phyloP scores from a whole-genome alignment of 2,113 vertebrate species.

The Pluvianellus socialis region DNA sequence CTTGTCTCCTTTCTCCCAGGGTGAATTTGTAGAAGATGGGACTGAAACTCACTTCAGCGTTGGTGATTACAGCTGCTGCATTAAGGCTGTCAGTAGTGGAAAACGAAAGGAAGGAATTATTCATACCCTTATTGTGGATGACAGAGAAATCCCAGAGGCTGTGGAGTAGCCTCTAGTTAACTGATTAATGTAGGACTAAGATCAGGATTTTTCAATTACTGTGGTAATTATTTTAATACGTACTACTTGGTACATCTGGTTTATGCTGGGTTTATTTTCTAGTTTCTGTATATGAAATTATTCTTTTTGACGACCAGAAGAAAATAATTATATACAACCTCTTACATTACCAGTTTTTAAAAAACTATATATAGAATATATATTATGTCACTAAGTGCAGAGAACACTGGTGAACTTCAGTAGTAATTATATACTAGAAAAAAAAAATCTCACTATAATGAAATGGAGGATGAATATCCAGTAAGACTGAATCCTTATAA shows the following conservation, averaged over 20 bases:
- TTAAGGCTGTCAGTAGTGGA: conserved; percentile 98
- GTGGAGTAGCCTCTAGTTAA: conserved; percentile 74
- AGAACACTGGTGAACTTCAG: conserved; percentile 16
- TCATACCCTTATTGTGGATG: conserved; percentile 91
- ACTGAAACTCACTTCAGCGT: conserved; percentile 96
- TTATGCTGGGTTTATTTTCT: conserved; percentile 61
- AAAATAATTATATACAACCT: conserved; percentile 23
- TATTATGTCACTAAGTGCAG: conserved; percentile 17
- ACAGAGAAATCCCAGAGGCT: conserved; percentile 86
- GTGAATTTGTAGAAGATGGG: conserved; percentile 98
- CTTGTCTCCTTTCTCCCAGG: conserved; percentile 72
- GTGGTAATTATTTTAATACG: conserved; percentile 58
- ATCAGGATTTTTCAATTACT: conserved; percentile 65
- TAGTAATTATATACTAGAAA: background rate
- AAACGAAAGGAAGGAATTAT: conserved; percentile 93
- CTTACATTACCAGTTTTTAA: conserved; percentile 36
- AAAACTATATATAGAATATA: conserved; percentile 5
- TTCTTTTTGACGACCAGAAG: conserved; percentile 26
- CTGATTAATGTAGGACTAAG: conserved; percentile 16
- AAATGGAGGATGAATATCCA: conserved; percentile 18
- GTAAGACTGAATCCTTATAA: conserved; percentile 22
- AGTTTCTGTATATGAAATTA: conserved; percentile 59
- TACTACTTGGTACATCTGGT: conserved; percentile 65
- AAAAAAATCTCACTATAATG: conserved; percentile 1
- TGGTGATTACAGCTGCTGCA: conserved; percentile 88